These are phyloP conservation scores for Perodicticus potto DNA, from an alignment of 2,797 vertebrate species.

Conservation along the genomic window DNA sequence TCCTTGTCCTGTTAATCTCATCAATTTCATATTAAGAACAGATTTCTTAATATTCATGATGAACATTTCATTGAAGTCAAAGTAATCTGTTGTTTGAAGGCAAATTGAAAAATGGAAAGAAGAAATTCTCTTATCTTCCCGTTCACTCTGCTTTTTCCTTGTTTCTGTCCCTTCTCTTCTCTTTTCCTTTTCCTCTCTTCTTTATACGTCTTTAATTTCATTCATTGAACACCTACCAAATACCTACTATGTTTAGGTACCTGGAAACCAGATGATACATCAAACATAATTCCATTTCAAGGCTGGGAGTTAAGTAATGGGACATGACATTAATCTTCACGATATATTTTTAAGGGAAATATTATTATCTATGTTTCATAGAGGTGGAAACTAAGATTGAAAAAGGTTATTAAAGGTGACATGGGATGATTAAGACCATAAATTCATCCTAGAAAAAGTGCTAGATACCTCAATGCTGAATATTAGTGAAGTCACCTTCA, in stretches of 20 bases:
- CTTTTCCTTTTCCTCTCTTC: accelerated
- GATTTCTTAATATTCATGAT: not conserved
- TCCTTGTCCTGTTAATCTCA: not conserved
- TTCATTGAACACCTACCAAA: not conserved
- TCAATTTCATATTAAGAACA: not conserved
- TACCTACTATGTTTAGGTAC: not conserved
- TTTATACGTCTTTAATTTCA: conserved; percentile 27
- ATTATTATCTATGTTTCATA: not conserved
- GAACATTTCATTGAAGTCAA: conserved; percentile 2
- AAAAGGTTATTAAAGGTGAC: not conserved
- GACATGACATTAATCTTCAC: not conserved
- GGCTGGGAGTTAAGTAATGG: not conserved
- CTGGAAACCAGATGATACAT: not conserved
- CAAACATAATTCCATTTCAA: not conserved
- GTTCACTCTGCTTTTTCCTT: not conserved
- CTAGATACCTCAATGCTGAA: too few relatives aligned
- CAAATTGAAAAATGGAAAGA: not conserved
- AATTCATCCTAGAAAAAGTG: too few relatives aligned
- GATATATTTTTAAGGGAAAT: not conserved
- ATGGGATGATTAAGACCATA: too few relatives aligned
- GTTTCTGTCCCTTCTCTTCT: accelerated
- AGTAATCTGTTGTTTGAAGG: not conserved
- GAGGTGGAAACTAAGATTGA: not conserved
- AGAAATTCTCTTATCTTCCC: not conserved
- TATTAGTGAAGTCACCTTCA: too few relatives aligned